Evolutionary conservation across 2,888 invertebrate genomes (phyloP), one percentile per base, ranked within the genome.

Genomic region (Polyommatus iphigenia): DNA sequence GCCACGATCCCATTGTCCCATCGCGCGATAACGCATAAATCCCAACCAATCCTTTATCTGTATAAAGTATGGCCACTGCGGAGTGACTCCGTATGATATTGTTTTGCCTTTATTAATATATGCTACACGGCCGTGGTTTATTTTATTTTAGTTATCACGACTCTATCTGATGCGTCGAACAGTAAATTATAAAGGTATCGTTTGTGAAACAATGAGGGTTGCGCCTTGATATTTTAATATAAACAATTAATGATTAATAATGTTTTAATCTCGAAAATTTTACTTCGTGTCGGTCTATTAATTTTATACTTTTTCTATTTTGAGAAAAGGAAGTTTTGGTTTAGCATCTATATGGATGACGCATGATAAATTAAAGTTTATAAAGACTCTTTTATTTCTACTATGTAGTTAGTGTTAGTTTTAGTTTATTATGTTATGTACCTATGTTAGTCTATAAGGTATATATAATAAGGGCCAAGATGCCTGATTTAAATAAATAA

Each of bases 71-170:
- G 93, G 92, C 92, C 91, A 92, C 92, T 91, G 92, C 93, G 90
- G 92, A 94, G 93, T 94, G 92, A 93, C 90, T 87, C 88, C 90
- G 89, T 91, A 92, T 92, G 91, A 93, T 91, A 90, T 93, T 89
- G 91, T 93, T 93, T 94, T 93, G 88, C 86, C 90, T 93, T 94
- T 93, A 92, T 93, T 94, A 94, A 93, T 94, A 94, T 94, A 94
- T 93, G 93, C 92, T 91, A 88, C 88, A 87, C 82, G 79, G 86
- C 86, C 84, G 87, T 84, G 86, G 90, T 85, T 92, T 92, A 92
- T 93, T 93, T 92, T 93, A 91, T 93, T 93, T 93, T 93, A 91
- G 92, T 94, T 94, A 93, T 94, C 93, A 94, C 92, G 93, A 93
- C 90, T 93, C 92, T 93, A 93, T 93, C 93, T 92, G 88, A 89